These are phyloP conservation scores for Rhopalosiphum maidis DNA, from an alignment of 1,140 invertebrate species.

Conservation along the genomic window DNA sequence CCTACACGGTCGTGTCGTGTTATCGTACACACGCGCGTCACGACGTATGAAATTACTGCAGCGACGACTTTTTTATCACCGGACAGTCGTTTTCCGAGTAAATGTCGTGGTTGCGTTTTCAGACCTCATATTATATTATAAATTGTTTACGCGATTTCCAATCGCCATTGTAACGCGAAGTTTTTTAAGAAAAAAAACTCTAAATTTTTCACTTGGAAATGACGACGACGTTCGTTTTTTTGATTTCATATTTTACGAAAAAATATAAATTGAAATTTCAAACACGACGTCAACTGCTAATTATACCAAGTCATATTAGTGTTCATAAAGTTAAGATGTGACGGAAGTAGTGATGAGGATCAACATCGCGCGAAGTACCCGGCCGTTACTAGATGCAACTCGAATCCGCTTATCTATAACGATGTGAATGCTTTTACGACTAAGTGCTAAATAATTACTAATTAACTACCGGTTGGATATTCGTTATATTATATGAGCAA, in stretches of 20 bases:
- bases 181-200: too few species aligned
- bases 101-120: neutral
- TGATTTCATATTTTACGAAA: neutral
- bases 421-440: neutral
- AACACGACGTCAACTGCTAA: neutral
- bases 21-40: too few species aligned
- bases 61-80: too few species aligned
- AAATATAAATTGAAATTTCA: neutral
- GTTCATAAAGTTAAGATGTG: neutral
- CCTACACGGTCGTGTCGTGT: too few species aligned
- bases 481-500: neutral
- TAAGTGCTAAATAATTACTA: neutral
- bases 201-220: neutral
- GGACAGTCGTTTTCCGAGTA: neutral
- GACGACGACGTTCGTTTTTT: neutral
- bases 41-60: too few species aligned
- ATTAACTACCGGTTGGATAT: neutral
- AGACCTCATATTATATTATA: neutral
- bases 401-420: neutral
- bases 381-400: neutral
- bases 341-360: too few species aligned
- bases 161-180: too few species aligned
- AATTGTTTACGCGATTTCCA: too few species aligned
- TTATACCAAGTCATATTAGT: neutral
- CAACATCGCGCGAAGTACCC: neutral